Percentiles rank a stretch among this genome's conserved stretches.
Evolutionary conservation across 35 echinoderm and acorn worm genomes (phyloP).

Genomic region (Ophiothrix spiculata): DNA sequence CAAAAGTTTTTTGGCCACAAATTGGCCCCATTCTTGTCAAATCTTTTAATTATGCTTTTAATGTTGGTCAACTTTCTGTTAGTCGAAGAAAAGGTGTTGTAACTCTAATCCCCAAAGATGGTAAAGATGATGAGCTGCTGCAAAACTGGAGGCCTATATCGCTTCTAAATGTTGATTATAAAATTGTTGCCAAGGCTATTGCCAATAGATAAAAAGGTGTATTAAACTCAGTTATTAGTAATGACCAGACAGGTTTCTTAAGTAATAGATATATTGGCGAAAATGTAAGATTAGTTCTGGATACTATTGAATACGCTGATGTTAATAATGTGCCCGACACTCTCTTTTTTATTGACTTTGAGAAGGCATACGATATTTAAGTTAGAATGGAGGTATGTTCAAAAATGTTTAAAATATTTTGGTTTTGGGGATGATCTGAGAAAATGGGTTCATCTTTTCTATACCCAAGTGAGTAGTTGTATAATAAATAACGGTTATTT

Average conservation of each 20-base stretch:
- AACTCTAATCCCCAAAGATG: not conserved
- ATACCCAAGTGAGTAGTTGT: slow-evolving; percentile 41
- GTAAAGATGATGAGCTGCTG: not conserved
- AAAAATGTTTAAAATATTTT: slow-evolving; percentile 16
- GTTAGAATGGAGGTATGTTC: not conserved
- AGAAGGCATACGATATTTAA: not conserved
- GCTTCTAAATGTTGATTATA: not conserved
- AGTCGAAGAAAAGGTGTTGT: slow-evolving; percentile 14
- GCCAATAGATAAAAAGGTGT: not conserved
- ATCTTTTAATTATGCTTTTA: slow-evolving; percentile 38
- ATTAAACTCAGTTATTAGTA: not conserved
- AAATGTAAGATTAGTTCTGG: not conserved
- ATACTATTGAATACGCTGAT: not conserved
- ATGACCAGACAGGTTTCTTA: not conserved
- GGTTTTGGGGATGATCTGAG: slow-evolving; percentile 21
- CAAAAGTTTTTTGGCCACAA: slow-evolving; percentile 22
- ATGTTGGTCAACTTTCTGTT: slow-evolving; percentile 14
- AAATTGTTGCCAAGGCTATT: not conserved
- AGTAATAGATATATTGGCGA: not conserved
- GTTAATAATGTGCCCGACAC: not conserved
- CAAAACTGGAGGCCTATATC: not conserved
- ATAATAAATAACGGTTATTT: slow-evolving; percentile 51
- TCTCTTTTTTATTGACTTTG: slow-evolving; percentile 14
- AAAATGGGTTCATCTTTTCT: slow-evolving; percentile 23
- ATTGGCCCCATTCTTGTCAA: not conserved